Base-by-base conservation (phyloP, 2,888 invertebrate genomes). In the Chromoteleia sp. region DNA sequence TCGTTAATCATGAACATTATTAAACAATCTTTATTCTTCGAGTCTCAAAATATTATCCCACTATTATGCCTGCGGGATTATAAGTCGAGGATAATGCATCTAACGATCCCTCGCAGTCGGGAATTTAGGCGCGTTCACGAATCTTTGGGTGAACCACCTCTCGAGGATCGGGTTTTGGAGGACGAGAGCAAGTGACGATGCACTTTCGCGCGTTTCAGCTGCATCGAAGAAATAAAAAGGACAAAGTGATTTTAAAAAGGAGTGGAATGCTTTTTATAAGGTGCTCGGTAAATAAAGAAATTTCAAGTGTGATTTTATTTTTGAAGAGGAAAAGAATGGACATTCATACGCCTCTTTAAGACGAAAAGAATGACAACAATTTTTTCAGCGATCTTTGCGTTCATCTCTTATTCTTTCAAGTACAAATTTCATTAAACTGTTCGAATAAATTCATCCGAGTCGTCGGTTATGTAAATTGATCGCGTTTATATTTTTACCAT, bases 21-120 rank as follows among this genome's bases (percentile, higher is more conserved):
- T 14, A 17, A 43, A 14, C 33, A 61, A 75, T 67, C 75, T 12
- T 67, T 52, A 41, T 61, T 61, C 68, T 59, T 33, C 6, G 21
- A 41, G 15, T 29, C 76, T 59, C 59, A 56, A 68, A 76, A 76
- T 76, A 73, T 71, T 81, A 58, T 30, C 58, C 14, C 52, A 45
- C 12, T n/a, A n/a, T 61, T 78, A 59, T 36, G 67, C 45, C 52
- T 36, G 61, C 41, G 7, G 81, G 82, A 87, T 84, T 86, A 87
- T 87, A 88, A 88, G 87, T 86, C 87, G 85, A 87, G 85, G 86
- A 87, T 89, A 88, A 90, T 88, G 86, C 87, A 86, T 87, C 87
- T 87, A 87, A 88, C 88, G 87, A 89, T 87, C 87, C 74, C 39
- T 82, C 82, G 52, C 45, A n/a, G 52, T 36, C 75, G 45, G 36